Evolutionary conservation across 2,888 invertebrate species (phyloP).

Genomic region (Chironomus tentans): DNA sequence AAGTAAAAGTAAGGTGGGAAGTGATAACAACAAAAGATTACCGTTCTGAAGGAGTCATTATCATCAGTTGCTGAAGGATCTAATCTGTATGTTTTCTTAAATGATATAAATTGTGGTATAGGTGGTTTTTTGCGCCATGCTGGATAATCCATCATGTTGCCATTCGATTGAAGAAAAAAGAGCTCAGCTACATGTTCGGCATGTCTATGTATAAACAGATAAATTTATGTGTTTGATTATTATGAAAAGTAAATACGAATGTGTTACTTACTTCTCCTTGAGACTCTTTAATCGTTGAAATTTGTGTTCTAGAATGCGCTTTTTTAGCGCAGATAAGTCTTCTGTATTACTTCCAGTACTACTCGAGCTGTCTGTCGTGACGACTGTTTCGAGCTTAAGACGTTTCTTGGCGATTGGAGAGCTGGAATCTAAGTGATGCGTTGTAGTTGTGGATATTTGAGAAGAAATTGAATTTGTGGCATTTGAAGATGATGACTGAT

Average conservation of each 20-base stretch:
- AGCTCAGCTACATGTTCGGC: slow-evolving; percentile 73
- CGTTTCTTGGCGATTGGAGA: slow-evolving; percentile 45
- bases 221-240: too few relatives aligned
- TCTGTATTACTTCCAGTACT: slow-evolving; percentile 34
- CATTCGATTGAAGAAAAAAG: slow-evolving; percentile 75
- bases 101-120: slow-evolving; percentile 62
- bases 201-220: too few relatives aligned
- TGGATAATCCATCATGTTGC: slow-evolving; percentile 81
- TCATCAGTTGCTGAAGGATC: slow-evolving; percentile 51
- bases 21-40: slow-evolving; percentile 15
- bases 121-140: slow-evolving; percentile 75
- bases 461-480: slow-evolving; percentile 16
- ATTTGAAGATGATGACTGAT: slow-evolving; percentile 28
- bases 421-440: slow-evolving; percentile 32
- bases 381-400: slow-evolving; percentile 34
- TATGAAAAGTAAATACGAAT: too few relatives aligned
- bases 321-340: slow-evolving; percentile 49
- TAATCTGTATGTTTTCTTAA: slow-evolving; percentile 63
- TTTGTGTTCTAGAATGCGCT: slow-evolving; percentile 62
- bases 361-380: not conserved
- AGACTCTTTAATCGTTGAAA: slow-evolving; percentile 58
- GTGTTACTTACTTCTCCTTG: slow-evolving; percentile 50
- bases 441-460: slow-evolving; percentile 25
- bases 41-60: slow-evolving; percentile 36
- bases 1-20: not conserved